A percentile compares a stretch with the other conserved stretches of the same genome.
These are phyloP conservation scores for Lasiurus borealis DNA, from an alignment of 2,113 vertebrate genomes.

Conservation along the genomic window DNA sequence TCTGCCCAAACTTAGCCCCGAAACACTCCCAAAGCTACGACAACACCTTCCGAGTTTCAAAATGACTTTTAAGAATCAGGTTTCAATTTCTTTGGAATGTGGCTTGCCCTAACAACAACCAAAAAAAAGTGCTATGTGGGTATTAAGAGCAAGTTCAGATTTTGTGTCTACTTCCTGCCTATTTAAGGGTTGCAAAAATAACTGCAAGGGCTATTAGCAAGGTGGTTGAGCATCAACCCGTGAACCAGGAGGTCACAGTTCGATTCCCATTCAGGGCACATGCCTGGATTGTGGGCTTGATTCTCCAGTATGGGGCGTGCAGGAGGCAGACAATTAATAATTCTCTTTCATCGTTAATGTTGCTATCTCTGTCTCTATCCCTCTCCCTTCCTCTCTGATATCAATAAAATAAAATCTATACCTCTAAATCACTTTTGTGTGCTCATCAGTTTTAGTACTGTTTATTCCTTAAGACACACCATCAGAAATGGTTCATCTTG, in stretches of 20 bases:
- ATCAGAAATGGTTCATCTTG: neutral
- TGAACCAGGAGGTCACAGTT: no score
- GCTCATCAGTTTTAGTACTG: neutral
- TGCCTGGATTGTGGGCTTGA: no score
- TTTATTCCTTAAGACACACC: neutral
- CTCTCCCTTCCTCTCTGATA: no score
- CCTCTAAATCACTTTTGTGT: neutral
- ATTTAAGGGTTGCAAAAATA: neutral
- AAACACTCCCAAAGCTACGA: neutral
- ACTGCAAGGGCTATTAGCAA: neutral
- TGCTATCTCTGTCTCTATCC: no score
- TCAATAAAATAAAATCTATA: neutral
- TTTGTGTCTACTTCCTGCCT: neutral
- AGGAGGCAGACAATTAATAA: no score
- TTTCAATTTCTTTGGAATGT: neutral
- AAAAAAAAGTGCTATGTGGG: neutral
- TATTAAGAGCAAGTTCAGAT: neutral
- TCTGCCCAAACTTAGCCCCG: neutral
- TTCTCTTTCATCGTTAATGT: no score
- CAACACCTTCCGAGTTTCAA: neutral
- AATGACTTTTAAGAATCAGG: neutral
- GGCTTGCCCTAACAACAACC: neutral
- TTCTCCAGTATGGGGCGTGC: no score
- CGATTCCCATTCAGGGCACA: no score
- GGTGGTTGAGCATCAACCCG: no score